These are phyloP conservation scores for Elaeidobius kamerunicus DNA, from an alignment of 2,888 invertebrate genomes.

Conservation along the genomic window DNA sequence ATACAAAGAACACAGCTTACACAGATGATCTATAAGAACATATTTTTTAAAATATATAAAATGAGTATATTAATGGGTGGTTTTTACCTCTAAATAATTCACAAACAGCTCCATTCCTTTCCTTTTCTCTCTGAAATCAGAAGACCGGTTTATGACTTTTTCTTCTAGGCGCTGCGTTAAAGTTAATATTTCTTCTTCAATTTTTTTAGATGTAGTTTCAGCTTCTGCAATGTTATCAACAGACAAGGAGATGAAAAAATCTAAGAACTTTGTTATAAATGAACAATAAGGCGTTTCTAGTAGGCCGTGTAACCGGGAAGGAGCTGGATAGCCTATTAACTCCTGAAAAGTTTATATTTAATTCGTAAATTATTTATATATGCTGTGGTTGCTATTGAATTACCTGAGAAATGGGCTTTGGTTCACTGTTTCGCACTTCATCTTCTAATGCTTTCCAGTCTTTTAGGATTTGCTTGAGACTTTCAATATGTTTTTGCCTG, in stretches of 20 bases:
- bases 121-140: slow-evolving; percentile 49
- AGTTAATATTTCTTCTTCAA: slow-evolving; percentile 34
- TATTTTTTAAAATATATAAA: too few species aligned
- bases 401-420: slow-evolving; percentile 22
- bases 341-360: slow-evolving; percentile 33
- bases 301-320: slow-evolving; percentile 43
- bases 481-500: slow-evolving; percentile 39
- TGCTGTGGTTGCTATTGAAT: neutral
- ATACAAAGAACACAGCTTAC: slow-evolving; percentile 57
- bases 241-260: slow-evolving; percentile 38
- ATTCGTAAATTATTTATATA: neutral
- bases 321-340: slow-evolving; percentile 42
- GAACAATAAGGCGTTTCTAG: slow-evolving; percentile 41
- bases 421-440: slow-evolving; percentile 15
- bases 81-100: slow-evolving; percentile 62
- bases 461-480: slow-evolving; percentile 35
- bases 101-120: slow-evolving; percentile 56
- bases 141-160: slow-evolving; percentile 42
- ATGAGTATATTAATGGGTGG: too few species aligned
- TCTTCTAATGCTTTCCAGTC: slow-evolving; percentile 41
- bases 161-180: slow-evolving; percentile 48
- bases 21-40: slow-evolving; percentile 59
- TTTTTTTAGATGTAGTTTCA: slow-evolving; percentile 22
- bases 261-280: slow-evolving; percentile 40
- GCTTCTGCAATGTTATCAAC: slow-evolving; percentile 31